Percentiles rank a stretch among this genome's conserved stretches.
Evolutionary conservation across 2,888 invertebrate genomes (phyloP).

Genomic region (Capitulum mitella): DNA sequence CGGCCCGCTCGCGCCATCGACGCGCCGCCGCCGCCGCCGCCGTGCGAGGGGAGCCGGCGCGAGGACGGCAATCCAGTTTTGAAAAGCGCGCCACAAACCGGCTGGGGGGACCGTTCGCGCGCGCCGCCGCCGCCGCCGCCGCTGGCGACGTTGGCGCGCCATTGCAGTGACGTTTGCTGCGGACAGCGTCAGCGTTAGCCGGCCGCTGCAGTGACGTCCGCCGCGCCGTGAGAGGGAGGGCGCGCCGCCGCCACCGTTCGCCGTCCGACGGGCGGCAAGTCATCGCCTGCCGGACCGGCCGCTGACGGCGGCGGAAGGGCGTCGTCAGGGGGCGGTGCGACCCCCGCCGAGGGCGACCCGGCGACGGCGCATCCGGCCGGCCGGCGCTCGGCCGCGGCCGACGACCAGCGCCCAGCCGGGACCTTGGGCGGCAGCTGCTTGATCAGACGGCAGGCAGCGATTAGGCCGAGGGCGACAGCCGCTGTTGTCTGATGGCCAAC

Average conservation of each 20-base stretch:
- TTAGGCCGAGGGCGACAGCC: constrained; percentile 6
- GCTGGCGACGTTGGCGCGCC: no score
- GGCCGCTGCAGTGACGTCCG: no score
- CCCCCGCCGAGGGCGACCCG: background rate
- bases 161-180: no score
- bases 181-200: no score
- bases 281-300: background rate
- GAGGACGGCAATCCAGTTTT: background rate
- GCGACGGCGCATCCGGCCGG: background rate
- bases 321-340: no score
- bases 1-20: background rate
- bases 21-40: background rate
- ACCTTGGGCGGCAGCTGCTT: constrained; percentile 1
- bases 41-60: background rate
- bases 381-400: background rate
- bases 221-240: background rate
- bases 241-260: background rate
- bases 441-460: background rate
- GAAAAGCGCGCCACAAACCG: background rate
- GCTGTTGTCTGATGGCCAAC: background rate
- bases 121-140: no score
- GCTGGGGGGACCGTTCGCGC: background rate
- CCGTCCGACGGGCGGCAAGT: background rate
- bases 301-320: no score
- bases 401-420: constrained; percentile 10